Conservation (phyloP, 2,113 vertebrate species). For the Beaufortia kweichowensis region DNA sequence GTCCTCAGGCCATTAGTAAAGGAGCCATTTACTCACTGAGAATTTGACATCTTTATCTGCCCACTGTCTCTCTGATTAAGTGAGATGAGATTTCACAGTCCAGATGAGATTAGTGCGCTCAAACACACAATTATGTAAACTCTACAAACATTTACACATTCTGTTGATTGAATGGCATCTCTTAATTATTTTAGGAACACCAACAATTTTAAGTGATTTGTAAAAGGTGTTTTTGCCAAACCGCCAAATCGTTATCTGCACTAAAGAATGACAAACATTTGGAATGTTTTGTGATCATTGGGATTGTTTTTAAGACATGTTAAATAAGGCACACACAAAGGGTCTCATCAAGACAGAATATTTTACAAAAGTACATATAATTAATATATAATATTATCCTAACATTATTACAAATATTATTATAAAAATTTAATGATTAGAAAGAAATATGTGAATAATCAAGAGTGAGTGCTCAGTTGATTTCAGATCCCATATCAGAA, state of each 20-base stretch:
- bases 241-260: not conserved
- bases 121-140: not conserved
- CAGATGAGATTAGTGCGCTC: conserved; percentile 13
- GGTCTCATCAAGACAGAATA: too few species aligned
- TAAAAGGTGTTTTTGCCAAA: not conserved
- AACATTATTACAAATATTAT: not conserved
- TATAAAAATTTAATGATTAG: not conserved
- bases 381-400: not conserved
- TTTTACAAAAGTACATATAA: not conserved
- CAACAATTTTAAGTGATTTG: not conserved
- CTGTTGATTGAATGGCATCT: not conserved
- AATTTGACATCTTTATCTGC: conserved; percentile 28
- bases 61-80: conserved; percentile 59
- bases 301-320: too few species aligned
- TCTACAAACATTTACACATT: not conserved
- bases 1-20: conserved; percentile 3
- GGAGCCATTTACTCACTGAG: not conserved
- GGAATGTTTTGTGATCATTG: too few species aligned
- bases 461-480: not conserved
- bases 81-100: not conserved
- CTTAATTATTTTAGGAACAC: not conserved
- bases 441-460: too few species aligned
- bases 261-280: not conserved
- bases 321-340: too few species aligned
- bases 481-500: not conserved